These are phyloP conservation scores for Aporophyla lueneburgensis DNA, from an alignment of 2,888 invertebrate species.

Conservation along the genomic window DNA sequence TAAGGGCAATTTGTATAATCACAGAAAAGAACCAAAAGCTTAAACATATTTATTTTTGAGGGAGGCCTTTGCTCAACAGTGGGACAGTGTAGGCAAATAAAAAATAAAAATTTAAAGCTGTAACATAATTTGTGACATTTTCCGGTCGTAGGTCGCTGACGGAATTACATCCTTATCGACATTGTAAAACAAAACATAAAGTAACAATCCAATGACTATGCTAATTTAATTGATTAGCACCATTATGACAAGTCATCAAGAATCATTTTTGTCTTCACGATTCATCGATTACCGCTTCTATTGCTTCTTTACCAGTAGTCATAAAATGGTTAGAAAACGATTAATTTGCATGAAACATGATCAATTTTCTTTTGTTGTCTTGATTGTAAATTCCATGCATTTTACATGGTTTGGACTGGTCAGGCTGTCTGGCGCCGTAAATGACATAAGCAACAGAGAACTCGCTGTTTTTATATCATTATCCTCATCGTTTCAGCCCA, in stretches of 20 bases:
- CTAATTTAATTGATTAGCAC: not conserved
- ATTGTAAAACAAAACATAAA: not conserved
- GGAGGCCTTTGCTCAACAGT: no score
- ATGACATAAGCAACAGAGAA: not conserved
- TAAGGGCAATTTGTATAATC: no score
- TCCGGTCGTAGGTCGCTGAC: not conserved
- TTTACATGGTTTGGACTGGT: not conserved
- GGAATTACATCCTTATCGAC: not conserved
- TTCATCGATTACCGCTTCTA: not conserved
- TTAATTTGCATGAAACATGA: constrained; percentile 41
- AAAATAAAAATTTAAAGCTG: no score
- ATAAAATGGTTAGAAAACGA: constrained; percentile 34
- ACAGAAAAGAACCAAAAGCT: no score
- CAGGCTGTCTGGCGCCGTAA: not conserved
- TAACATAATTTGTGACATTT: no score
- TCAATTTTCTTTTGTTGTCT: constrained; percentile 24
- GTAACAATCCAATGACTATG: not conserved
- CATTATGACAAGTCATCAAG: not conserved
- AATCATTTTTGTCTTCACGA: constrained; percentile 18
- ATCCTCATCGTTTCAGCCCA: not conserved
- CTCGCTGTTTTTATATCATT: not conserved
- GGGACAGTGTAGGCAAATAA: no score
- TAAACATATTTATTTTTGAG: no score
- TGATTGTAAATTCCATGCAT: constrained; percentile 4
- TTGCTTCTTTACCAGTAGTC: constrained; percentile 1